phyloP scores from a whole-genome alignment of 2,888 invertebrate genomes.

The Schizotus pectinicornis region DNA sequence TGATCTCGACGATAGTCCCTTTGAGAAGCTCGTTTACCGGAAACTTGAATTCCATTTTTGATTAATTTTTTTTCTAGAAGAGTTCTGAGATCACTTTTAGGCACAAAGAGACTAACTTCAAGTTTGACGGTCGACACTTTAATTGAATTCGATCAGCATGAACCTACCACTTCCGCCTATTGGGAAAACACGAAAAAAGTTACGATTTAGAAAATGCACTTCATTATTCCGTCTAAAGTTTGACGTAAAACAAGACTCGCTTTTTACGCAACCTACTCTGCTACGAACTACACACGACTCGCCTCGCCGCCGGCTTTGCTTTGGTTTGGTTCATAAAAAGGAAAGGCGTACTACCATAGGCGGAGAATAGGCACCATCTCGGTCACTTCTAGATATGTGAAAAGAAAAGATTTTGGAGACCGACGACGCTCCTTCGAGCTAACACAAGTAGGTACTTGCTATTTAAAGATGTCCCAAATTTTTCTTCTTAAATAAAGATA shows the following conservation, averaged over 20 bases:
- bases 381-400: too few species aligned
- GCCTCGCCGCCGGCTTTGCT: too few species aligned
- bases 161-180: conserved; percentile 2
- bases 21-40: conserved; percentile 62
- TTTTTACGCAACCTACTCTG: conserved; percentile 14
- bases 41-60: conserved; percentile 64
- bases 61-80: conserved; percentile 6
- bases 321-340: background rate
- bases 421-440: too few species aligned
- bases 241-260: conserved; percentile 28
- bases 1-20: conserved; percentile 61
- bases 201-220: conserved; percentile 11
- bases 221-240: conserved; percentile 17
- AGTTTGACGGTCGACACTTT: conserved; percentile 15
- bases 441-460: too few species aligned
- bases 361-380: background rate
- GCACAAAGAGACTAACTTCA: conserved; percentile 19
- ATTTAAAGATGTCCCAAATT: too few species aligned
- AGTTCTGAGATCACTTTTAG: conserved; percentile 6
- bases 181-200: background rate
- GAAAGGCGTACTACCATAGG: conserved; percentile 1
- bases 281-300: too few species aligned
- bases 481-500: too few species aligned
- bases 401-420: too few species aligned
- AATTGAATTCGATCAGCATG: conserved; percentile 3